Evolutionary conservation across 2,797 vertebrate genomes (phyloP).

Genomic region (Sphaeramia orbicularis): DNA sequence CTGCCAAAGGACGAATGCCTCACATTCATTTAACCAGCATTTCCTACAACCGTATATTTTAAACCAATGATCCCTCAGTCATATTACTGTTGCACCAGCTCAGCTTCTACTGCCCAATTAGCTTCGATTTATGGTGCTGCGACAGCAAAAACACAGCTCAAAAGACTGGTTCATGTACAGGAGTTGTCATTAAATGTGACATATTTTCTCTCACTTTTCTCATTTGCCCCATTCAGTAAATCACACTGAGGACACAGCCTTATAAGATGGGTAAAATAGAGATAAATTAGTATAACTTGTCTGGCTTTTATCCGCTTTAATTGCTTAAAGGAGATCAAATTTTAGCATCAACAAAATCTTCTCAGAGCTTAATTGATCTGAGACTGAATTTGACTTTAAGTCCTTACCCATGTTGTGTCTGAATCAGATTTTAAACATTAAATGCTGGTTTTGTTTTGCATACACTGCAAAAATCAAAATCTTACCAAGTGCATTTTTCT

Average conservation of each 20-base stretch:
- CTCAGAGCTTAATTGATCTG: background rate
- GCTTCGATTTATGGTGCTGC: slow-evolving; percentile 58
- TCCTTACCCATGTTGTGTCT: slow-evolving; percentile 31
- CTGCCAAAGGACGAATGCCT: slow-evolving; percentile 41
- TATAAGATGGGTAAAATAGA: slow-evolving; percentile 21
- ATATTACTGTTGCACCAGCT: slow-evolving; percentile 48
- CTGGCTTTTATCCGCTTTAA: slow-evolving; percentile 44
- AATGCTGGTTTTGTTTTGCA: slow-evolving; percentile 14
- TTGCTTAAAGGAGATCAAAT: slow-evolving; percentile 16
- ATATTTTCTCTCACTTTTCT: background rate
- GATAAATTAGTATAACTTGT: slow-evolving; percentile 21
- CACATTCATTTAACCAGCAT: slow-evolving; percentile 44
- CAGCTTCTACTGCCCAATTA: slow-evolving; percentile 65
- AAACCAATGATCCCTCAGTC: slow-evolving; percentile 63
- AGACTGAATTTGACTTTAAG: slow-evolving; percentile 18
- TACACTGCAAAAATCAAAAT: no score
- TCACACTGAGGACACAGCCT: slow-evolving; percentile 4
- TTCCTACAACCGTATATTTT: slow-evolving; percentile 56
- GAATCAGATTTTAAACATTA: slow-evolving; percentile 22
- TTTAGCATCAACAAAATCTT: slow-evolving; percentile 29
- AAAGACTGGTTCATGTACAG: slow-evolving; percentile 21
- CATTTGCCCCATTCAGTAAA: background rate
- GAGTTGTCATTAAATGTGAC: slow-evolving; percentile 14
- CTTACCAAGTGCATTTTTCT: no score
- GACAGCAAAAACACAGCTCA: slow-evolving; percentile 44